These are phyloP conservation scores for Hypercompe scribonia DNA, from an alignment of 2,888 invertebrate species.

Conservation along the genomic window DNA sequence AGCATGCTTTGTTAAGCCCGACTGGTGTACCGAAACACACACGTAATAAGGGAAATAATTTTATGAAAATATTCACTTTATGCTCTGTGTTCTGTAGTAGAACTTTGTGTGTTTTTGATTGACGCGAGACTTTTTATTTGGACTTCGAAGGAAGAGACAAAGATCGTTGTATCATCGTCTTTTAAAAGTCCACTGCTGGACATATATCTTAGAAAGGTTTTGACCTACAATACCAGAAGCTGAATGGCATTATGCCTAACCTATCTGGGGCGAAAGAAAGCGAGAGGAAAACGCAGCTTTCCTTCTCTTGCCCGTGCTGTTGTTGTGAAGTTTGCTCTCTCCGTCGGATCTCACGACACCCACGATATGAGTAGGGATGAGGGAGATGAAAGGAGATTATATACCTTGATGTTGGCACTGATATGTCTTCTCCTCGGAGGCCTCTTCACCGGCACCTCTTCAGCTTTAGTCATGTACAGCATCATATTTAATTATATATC, in stretches of 20 bases:
- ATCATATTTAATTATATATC: conserved; percentile 64
- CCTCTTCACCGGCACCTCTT: conserved; percentile 74
- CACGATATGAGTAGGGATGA: too few relatives aligned
- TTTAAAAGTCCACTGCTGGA: too few relatives aligned
- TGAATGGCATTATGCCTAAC: too few relatives aligned
- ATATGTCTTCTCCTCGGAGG: conserved; percentile 76
- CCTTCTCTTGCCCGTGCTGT: too few relatives aligned
- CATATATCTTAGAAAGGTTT: too few relatives aligned
- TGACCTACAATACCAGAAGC: too few relatives aligned
- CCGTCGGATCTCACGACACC: too few relatives aligned
- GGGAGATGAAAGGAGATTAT: neutral
- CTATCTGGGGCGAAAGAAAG: too few relatives aligned
- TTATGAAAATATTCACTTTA: conserved; percentile 21
- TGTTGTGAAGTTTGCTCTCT: too few relatives aligned
- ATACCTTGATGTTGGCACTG: conserved; percentile 81
- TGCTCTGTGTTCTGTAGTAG: conserved; percentile 2
- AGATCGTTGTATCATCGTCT: too few relatives aligned
- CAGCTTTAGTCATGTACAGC: conserved; percentile 76
- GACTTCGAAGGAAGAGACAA: neutral
- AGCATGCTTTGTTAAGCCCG: conserved; percentile 32
- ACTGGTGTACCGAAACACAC: conserved; percentile 28
- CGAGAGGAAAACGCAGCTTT: too few relatives aligned
- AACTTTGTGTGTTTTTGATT: neutral
- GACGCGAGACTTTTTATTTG: neutral
- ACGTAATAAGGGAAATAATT: conserved; percentile 22